These are phyloP conservation scores for Mystacides longicornis DNA, from an alignment of 2,888 invertebrate genomes.

Conservation along the genomic window DNA sequence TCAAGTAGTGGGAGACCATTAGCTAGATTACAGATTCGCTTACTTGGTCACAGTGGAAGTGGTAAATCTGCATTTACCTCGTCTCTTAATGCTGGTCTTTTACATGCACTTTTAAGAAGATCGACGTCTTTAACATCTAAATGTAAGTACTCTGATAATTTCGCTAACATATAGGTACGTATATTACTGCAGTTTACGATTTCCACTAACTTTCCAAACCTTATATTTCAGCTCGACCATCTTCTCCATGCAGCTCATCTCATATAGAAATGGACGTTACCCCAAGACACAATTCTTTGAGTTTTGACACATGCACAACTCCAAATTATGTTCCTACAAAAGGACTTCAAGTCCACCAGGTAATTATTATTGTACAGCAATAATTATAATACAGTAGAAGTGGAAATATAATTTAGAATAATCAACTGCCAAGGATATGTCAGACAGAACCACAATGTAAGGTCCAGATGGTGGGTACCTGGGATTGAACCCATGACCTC, in stretches of 20 bases:
- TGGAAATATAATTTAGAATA: no score
- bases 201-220: no score
- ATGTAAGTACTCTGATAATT: slow-evolving; percentile 30
- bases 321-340: slow-evolving; percentile 52
- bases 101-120: slow-evolving; percentile 57
- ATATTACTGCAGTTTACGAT: no score
- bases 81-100: slow-evolving; percentile 58
- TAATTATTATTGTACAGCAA: no score
- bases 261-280: slow-evolving; percentile 55
- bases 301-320: slow-evolving; percentile 43
- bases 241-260: slow-evolving; percentile 39
- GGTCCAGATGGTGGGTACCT: no score
- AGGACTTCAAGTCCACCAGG: slow-evolving; percentile 57
- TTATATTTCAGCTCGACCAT: slow-evolving; percentile 42
- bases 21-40: slow-evolving; percentile 56
- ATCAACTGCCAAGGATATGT: no score
- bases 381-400: no score
- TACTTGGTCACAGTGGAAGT: slow-evolving; percentile 64
- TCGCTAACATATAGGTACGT: no score
- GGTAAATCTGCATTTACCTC: slow-evolving; percentile 65
- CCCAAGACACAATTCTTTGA: slow-evolving; percentile 50
- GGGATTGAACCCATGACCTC: no score
- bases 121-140: slow-evolving; percentile 44
- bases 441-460: no score
- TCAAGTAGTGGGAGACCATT: slow-evolving; percentile 48